phyloP scores from a whole-genome alignment of 2,888 invertebrate genomes.

The Boloria selene region DNA sequence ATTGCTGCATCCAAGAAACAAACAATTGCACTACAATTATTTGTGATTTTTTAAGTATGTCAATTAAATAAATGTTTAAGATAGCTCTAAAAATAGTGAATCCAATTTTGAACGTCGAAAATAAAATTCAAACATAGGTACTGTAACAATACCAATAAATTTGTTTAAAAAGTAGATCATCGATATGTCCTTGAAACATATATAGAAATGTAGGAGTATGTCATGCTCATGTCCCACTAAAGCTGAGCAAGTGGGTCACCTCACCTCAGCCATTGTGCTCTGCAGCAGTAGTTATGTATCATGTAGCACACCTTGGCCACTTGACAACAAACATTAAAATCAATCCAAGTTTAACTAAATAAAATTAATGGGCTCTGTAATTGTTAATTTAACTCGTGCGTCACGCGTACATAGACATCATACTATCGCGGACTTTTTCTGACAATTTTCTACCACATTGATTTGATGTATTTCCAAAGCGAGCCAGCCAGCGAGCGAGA shows the following conservation, averaged over 20 bases:
- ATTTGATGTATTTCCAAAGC: too few species aligned
- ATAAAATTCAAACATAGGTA: too few species aligned
- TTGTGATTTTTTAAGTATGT: too few species aligned
- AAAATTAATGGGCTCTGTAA: background rate
- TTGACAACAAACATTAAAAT: constrained; percentile 4
- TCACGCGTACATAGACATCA: too few species aligned
- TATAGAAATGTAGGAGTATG: constrained; percentile 44
- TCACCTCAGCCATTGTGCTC: constrained; percentile 1
- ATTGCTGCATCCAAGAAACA: too few species aligned
- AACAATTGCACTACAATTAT: too few species aligned
- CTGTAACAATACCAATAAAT: background rate
- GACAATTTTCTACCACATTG: too few species aligned
- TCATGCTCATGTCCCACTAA: constrained; percentile 30
- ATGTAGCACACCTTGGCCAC: constrained; percentile 9
- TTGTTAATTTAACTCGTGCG: background rate
- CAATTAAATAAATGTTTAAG: too few species aligned
- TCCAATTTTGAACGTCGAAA: too few species aligned
- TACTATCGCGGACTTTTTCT: too few species aligned
- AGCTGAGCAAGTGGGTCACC: constrained; percentile 36
- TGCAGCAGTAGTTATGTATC: background rate
- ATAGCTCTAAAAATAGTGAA: too few species aligned
- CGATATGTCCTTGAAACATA: constrained; percentile 56
- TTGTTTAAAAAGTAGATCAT: constrained; percentile 46
- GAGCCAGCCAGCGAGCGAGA: too few species aligned
- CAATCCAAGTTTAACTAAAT: background rate